phyloP scores from a whole-genome alignment of 2,888 invertebrate genomes.

The Panopea generosa region DNA sequence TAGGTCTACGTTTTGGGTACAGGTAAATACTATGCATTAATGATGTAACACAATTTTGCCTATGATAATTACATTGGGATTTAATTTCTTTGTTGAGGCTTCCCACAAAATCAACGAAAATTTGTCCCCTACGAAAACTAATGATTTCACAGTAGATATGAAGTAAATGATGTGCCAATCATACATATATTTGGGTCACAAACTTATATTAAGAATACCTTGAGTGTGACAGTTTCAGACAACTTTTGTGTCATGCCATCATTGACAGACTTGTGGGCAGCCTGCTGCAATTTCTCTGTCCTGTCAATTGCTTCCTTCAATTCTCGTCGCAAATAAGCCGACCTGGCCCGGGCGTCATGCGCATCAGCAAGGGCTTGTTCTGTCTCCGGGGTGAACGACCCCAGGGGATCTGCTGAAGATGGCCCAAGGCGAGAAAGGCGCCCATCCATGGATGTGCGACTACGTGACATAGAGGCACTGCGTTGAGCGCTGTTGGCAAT shows the following conservation, averaged over 20 bases:
- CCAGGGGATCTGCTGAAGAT: constrained; percentile 78
- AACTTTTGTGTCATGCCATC: constrained; percentile 83
- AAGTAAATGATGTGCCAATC: too few species aligned
- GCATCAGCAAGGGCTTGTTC: constrained; percentile 82
- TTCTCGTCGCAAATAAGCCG: constrained; percentile 79
- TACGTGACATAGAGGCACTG: constrained; percentile 29
- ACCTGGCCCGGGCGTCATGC: constrained; percentile 73
- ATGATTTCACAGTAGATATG: too few species aligned
- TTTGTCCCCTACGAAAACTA: too few species aligned
- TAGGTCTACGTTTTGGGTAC: too few species aligned
- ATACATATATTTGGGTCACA: too few species aligned
- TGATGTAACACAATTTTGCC: too few species aligned
- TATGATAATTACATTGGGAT: too few species aligned
- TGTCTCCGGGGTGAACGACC: constrained; percentile 83
- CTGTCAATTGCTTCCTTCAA: constrained; percentile 76
- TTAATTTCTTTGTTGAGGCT: too few species aligned
- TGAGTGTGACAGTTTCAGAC: constrained; percentile 83
- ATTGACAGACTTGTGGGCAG: constrained; percentile 83
- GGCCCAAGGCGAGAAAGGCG: constrained; percentile 64
- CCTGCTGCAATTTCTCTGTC: constrained; percentile 79
- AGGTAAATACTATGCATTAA: too few species aligned
- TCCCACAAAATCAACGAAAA: too few species aligned
- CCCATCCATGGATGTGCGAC: constrained; percentile 64
- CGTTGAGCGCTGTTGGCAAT: constrained; percentile 53
- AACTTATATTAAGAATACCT: too few species aligned